phyloP scores from a whole-genome alignment of 2,797 vertebrate species.

The Tarsius wallacei region DNA sequence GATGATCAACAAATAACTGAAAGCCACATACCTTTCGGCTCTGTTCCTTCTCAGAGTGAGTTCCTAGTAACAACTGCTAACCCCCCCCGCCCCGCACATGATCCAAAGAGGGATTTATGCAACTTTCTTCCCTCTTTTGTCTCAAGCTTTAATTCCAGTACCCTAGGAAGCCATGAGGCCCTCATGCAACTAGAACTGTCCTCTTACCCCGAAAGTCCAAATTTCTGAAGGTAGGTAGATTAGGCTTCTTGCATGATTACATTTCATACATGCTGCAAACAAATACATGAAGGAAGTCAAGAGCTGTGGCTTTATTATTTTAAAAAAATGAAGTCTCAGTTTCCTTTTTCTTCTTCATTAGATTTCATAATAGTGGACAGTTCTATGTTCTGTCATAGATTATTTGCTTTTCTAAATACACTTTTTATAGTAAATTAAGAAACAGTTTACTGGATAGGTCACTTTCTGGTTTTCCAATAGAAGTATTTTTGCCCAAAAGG shows the following conservation, averaged over 20 bases:
- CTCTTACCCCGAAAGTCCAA: neutral
- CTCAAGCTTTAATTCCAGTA: slow-evolving; percentile 33
- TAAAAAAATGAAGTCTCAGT: slow-evolving; percentile 17
- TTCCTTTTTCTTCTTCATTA: slow-evolving; percentile 71
- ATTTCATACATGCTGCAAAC: slow-evolving; percentile 55
- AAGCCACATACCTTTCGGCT: slow-evolving; percentile 28
- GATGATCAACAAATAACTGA: slow-evolving; percentile 19
- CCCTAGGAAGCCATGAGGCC: neutral
- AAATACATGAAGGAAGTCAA: slow-evolving; percentile 54
- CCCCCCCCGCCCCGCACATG: neutral
- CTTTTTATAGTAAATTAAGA: slow-evolving; percentile 78
- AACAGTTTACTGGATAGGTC: slow-evolving; percentile 73
- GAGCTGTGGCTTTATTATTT: slow-evolving; percentile 63
- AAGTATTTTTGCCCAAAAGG: slow-evolving; percentile 75
- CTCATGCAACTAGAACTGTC: slow-evolving; percentile 39
- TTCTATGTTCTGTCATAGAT: slow-evolving; percentile 64
- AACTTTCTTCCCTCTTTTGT: slow-evolving; percentile 5
- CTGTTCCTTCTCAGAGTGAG: neutral
- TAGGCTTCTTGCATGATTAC: neutral
- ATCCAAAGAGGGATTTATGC: slow-evolving; percentile 5
- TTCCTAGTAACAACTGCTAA: neutral
- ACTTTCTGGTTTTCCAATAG: slow-evolving; percentile 75
- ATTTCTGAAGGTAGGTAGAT: slow-evolving; percentile 61
- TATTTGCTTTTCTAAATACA: slow-evolving; percentile 78
- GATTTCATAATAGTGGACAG: slow-evolving; percentile 67